Conservation (phyloP, 2,888 invertebrate species). For the Epistrophe grossulariae region DNA sequence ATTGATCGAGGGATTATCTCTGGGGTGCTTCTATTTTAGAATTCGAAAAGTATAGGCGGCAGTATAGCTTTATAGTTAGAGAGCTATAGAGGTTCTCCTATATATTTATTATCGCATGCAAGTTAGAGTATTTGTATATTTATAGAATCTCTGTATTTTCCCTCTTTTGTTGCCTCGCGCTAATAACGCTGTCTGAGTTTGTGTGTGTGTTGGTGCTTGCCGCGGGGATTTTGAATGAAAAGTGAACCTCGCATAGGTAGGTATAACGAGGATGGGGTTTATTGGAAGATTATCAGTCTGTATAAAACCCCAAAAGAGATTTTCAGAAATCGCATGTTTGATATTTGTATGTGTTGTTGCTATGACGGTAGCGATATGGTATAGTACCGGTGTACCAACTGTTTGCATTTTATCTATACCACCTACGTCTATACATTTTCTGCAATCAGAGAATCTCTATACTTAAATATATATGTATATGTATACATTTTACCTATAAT, state of each 20-base stretch:
- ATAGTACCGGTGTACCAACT: not conserved
- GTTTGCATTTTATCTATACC: not conserved
- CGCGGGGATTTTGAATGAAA: constrained; percentile 20
- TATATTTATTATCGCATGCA: constrained; percentile 15
- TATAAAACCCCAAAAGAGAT: constrained; percentile 74
- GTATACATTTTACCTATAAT: not conserved
- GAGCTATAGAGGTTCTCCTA: not conserved
- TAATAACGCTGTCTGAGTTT: not conserved
- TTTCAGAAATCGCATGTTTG: constrained; percentile 70
- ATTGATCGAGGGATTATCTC: constrained; percentile 79
- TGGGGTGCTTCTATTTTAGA: constrained; percentile 72
- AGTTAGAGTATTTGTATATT: constrained; percentile 17
- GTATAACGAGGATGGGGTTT: constrained; percentile 64
- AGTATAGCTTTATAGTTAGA: not conserved
- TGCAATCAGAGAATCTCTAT: not conserved
- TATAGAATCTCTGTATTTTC: constrained; percentile 21
- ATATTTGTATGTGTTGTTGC: constrained; percentile 3
- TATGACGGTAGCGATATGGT: not conserved
- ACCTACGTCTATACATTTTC: constrained; percentile 4
- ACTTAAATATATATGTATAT: not conserved
- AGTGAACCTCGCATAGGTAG: constrained; percentile 61
- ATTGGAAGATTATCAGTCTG: constrained; percentile 75
- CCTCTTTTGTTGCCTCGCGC: constrained; percentile 38
- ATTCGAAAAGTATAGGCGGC: constrained; percentile 56
- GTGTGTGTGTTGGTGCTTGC: constrained; percentile 4